Conservation (phyloP, 2,113 vertebrate genomes). For the Phasianus colchicus region DNA sequence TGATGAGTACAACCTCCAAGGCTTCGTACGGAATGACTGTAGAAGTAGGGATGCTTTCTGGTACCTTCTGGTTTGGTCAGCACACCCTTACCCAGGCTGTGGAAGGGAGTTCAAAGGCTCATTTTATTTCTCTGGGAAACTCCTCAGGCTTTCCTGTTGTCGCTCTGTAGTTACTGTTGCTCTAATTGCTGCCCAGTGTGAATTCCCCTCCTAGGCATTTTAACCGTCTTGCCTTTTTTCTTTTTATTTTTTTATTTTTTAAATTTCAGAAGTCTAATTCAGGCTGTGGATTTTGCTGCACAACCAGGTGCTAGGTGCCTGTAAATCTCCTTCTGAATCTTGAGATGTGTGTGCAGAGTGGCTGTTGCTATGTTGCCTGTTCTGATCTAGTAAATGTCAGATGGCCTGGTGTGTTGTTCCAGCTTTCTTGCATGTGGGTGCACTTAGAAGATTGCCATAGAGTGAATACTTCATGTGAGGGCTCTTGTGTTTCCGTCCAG, state of each 20-base stretch:
- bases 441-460: not conserved
- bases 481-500: not conserved
- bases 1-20: not conserved
- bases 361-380: not conserved
- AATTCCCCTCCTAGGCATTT: not conserved
- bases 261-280: not conserved
- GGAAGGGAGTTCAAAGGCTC: not conserved
- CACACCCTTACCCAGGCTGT: not conserved
- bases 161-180: not conserved
- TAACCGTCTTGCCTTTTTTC: not conserved
- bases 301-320: not conserved
- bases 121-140: not conserved
- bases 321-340: not conserved
- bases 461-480: not conserved
- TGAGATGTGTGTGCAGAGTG: not conserved
- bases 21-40: not conserved
- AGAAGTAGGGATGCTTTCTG: not conserved
- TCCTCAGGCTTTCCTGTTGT: not conserved
- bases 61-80: not conserved
- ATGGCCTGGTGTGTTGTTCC: not conserved
- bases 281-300: not conserved
- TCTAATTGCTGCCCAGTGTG: not conserved
- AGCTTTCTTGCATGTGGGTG: not conserved
- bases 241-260: too few species aligned
- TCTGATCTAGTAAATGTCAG: not conserved